Evolutionary conservation across 2,888 invertebrate species (phyloP).

Genomic region (Cheilosia soror): DNA sequence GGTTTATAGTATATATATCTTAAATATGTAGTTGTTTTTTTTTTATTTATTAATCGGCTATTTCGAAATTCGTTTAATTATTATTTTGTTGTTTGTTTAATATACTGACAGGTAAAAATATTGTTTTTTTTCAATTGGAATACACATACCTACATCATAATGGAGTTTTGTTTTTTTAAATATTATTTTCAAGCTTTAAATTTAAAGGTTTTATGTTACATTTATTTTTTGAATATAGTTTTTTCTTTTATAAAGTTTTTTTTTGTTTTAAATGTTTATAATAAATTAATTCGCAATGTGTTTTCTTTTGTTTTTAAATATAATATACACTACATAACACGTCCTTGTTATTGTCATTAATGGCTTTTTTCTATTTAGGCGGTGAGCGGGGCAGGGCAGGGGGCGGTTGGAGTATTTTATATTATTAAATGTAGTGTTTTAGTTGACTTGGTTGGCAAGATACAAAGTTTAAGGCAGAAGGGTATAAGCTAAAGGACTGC

Average conservation of each 20-base stretch:
- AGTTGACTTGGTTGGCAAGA: constrained; percentile 3
- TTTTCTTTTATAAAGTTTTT: constrained; percentile 23
- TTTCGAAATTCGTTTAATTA: constrained; percentile 64
- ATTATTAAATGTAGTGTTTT: constrained; percentile 1
- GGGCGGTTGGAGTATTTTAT: constrained; percentile 25
- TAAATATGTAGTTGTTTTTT: constrained; percentile 41
- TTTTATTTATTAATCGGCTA: constrained; percentile 46
- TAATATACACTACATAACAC: constrained; percentile 63
- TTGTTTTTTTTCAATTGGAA: constrained; percentile 56
- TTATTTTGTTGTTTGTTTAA: constrained; percentile 30
- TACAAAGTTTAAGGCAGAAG: not conserved
- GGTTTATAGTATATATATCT: constrained; percentile 76
- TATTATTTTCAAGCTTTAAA: constrained; percentile 25
- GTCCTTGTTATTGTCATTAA: constrained; percentile 68
- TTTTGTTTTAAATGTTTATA: constrained; percentile 32
- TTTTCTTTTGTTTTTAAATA: constrained; percentile 33
- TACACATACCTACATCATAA: constrained; percentile 67
- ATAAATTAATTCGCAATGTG: constrained; percentile 43
- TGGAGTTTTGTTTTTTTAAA: constrained; percentile 70
- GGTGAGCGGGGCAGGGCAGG: constrained; percentile 20
- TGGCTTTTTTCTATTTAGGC: constrained; percentile 64
- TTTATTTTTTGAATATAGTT: constrained; percentile 51
- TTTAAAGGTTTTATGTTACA: constrained; percentile 77
- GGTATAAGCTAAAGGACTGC: not conserved
- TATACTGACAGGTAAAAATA: constrained; percentile 69